Conservation (phyloP, 2,113 vertebrate genomes). For the Leptosomus discolor region DNA sequence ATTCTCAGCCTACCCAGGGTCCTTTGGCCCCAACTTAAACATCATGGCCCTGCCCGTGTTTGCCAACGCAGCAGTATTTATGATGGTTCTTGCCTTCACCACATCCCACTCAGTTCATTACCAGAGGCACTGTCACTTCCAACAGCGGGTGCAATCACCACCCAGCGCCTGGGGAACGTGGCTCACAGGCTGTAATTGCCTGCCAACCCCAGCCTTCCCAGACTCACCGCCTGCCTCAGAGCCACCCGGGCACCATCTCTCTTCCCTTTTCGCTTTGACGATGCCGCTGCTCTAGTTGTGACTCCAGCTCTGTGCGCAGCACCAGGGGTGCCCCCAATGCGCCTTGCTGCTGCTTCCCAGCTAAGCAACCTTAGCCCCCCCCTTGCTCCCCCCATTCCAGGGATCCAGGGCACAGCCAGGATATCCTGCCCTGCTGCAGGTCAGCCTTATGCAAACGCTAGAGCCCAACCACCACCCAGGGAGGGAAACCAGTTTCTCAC, state of each 20-base stretch:
- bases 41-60: rapidly evolving
- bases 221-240: background rate
- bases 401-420: background rate
- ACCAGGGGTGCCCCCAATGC: rapidly evolving
- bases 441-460: background rate
- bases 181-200: background rate
- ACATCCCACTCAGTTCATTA: background rate
- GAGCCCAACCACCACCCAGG: background rate
- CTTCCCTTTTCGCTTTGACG: background rate
- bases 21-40: background rate
- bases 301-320: background rate
- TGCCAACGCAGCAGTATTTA: background rate
- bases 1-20: background rate
- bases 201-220: background rate
- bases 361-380: background rate
- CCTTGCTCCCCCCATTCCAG: background rate
- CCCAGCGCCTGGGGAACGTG: background rate
- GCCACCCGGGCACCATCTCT: rapidly evolving
- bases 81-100: background rate
- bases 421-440: background rate
- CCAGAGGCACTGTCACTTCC: background rate
- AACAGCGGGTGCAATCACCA: rapidly evolving
- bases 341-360: background rate
- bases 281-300: rapidly evolving
- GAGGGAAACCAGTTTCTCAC: background rate